Percentiles rank a stretch among this genome's conserved stretches.
These are phyloP conservation scores for Neoitamus cyanurus DNA, from an alignment of 2,888 invertebrate species.

Conservation along the genomic window DNA sequence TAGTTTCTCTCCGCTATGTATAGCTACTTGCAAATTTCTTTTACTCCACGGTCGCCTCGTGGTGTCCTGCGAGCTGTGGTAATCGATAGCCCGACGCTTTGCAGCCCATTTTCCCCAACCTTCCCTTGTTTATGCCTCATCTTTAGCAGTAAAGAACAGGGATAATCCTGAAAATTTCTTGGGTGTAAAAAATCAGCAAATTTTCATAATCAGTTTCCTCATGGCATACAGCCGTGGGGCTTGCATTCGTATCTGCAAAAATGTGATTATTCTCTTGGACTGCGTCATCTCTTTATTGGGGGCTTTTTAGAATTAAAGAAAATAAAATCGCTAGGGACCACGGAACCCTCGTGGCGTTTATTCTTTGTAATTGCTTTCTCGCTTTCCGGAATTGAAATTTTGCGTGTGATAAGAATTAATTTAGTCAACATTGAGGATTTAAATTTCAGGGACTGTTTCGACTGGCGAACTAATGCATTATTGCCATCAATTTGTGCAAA, in stretches of 20 bases:
- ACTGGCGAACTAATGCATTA: neutral
- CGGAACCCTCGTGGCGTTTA: conserved; percentile 18
- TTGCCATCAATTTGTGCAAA: conserved; percentile 3
- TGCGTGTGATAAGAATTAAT: conserved; percentile 43
- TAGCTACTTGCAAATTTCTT: conserved; percentile 21
- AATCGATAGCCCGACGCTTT: conserved; percentile 18
- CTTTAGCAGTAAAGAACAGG: conserved; percentile 15
- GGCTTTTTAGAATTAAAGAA: conserved; percentile 26
- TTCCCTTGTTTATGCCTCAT: conserved; percentile 31
- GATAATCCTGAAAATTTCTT: conserved; percentile 29
- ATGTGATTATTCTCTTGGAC: conserved; percentile 28
- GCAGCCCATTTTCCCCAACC: neutral
- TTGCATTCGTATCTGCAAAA: conserved; percentile 27
- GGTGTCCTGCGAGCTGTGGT: conserved; percentile 3
- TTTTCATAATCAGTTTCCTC: conserved; percentile 48
- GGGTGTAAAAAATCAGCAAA: conserved; percentile 51
- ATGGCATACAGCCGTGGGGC: neutral
- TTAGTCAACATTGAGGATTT: conserved; percentile 7
- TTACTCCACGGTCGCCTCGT: neutral
- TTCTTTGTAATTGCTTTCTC: conserved; percentile 35
- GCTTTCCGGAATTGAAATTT: conserved; percentile 40
- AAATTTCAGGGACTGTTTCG: neutral
- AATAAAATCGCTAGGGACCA: conserved; percentile 4
- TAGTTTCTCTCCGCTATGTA: neutral
- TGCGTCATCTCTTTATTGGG: conserved; percentile 26